phyloP scores from a whole-genome alignment of 2,113 vertebrate genomes.

The Connochaetes taurinus region DNA sequence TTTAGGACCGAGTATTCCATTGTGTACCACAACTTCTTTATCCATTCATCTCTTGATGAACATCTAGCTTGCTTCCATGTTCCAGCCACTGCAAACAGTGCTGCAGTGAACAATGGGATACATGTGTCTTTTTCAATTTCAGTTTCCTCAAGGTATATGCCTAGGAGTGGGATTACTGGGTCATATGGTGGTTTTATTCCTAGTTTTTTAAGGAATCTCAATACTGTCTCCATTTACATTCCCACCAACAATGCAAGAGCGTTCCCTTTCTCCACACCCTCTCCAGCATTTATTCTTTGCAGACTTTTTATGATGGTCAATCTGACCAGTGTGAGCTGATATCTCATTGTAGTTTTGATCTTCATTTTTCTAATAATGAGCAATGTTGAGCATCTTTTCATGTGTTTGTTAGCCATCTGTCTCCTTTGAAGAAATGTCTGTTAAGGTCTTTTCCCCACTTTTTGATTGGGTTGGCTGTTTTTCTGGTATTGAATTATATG shows the following conservation, averaged over 20 bases:
- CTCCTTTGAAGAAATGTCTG: not conserved
- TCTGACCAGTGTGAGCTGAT: not conserved
- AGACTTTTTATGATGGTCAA: not conserved
- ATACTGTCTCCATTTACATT: not conserved
- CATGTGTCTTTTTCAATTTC: not conserved
- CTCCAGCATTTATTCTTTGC: not conserved
- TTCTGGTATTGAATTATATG: not conserved
- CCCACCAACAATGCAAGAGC: not conserved
- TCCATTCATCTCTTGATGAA: not conserved
- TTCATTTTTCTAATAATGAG: not conserved
- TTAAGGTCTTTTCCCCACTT: not conserved
- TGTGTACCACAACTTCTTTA: not conserved
- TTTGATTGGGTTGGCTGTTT: not conserved
- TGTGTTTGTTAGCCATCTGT: not conserved
- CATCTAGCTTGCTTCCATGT: not conserved
- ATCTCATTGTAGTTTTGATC: not conserved
- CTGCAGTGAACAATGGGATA: not conserved
- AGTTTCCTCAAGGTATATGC: not conserved
- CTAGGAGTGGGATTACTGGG: not conserved
- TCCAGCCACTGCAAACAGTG: not conserved
- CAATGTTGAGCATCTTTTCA: not conserved
- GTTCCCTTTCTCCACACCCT: not conserved
- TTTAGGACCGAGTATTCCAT: not conserved
- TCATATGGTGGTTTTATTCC: not conserved
- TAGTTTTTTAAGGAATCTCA: not conserved